Conservation (phyloP, 2,113 vertebrate genomes). For the Suncus etruscus region DNA sequence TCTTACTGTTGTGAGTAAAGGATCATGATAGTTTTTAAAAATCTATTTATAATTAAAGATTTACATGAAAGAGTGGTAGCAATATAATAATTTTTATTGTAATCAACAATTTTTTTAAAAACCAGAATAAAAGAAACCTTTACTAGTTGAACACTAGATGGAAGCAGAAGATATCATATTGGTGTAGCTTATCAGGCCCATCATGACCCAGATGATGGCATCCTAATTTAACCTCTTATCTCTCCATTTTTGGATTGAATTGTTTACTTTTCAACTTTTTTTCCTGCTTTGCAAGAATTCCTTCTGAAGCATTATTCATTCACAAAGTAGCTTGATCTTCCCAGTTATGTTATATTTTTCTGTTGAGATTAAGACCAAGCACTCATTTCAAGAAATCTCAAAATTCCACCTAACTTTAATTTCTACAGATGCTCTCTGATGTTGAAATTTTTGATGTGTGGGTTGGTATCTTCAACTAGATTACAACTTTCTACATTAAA, state of each 20-base stretch:
- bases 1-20: not conserved
- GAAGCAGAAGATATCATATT: not conserved
- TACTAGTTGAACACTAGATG: not conserved
- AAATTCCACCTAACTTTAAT: not conserved
- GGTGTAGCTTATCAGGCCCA: not conserved
- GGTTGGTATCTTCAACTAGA: not conserved
- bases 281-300: not conserved
- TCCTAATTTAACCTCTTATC: not conserved
- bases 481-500: not conserved
- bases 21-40: not conserved
- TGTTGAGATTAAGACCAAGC: not conserved
- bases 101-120: not conserved
- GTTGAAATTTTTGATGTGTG: not conserved
- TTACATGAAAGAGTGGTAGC: not conserved
- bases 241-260: not conserved
- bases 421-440: not conserved
- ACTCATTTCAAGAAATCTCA: not conserved
- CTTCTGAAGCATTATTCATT: not conserved
- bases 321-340: conserved; percentile 2
- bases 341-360: not conserved
- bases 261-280: not conserved
- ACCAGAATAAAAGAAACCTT: not conserved
- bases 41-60: not conserved
- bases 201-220: no score
- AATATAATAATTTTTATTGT: not conserved